Conservation (phyloP, 53 echinoderm and acorn worm species). For the Holothuria leucospilota region DNA sequence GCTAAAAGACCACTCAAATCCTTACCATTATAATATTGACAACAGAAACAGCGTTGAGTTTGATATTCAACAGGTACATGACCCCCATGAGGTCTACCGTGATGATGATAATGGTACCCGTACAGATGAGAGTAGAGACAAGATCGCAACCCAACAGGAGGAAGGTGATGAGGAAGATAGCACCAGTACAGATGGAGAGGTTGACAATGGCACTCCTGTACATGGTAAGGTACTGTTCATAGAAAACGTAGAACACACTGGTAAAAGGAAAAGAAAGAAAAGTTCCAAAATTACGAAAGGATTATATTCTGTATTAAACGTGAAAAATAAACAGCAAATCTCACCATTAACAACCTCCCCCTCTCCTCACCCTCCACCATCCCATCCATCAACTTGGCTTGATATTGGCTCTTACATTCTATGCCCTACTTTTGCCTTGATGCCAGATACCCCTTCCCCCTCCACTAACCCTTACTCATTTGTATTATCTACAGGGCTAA, state of each 20-base stretch:
- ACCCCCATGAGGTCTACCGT: conserved; percentile 84
- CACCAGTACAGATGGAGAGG: conserved; percentile 75
- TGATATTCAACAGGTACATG: conserved; percentile 89
- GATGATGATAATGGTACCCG: conserved; percentile 91
- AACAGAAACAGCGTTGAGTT: conserved; percentile 89
- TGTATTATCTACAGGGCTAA: too few species aligned
- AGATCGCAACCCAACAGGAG: conserved; percentile 83
- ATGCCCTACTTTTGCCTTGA: too few species aligned
- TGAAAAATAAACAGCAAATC: too few species aligned
- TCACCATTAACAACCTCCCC: too few species aligned
- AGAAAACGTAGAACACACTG: conserved; percentile 98
- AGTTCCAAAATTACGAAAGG: not conserved
- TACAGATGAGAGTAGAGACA: conserved; percentile 83
- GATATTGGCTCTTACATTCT: too few species aligned
- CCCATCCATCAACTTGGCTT: too few species aligned
- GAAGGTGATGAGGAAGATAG: conserved; percentile 92
- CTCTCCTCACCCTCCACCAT: too few species aligned
- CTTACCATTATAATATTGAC: conserved; percentile 97
- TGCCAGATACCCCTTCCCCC: too few species aligned
- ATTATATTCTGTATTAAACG: too few species aligned
- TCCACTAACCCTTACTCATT: too few species aligned
- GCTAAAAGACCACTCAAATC: not conserved
- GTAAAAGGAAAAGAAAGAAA: conserved; percentile 1
- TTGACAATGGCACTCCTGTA: conserved; percentile 67
- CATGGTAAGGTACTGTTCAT: conserved; percentile 96